Evolutionary conservation across 2,797 vertebrate species (phyloP).

Genomic region (Chiroxiphia lanceolata): DNA sequence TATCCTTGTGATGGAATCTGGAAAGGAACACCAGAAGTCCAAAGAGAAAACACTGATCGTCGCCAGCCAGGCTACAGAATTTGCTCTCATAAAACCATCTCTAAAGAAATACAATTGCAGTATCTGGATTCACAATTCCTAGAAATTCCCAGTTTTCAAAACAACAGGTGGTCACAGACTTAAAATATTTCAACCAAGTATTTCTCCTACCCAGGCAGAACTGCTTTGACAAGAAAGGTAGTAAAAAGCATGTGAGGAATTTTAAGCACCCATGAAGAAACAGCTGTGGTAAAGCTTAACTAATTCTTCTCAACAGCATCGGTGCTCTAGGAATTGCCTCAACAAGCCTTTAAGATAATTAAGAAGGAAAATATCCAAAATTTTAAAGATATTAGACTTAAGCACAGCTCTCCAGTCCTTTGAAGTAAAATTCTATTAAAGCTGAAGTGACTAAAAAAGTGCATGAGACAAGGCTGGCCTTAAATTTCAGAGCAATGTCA

Average conservation of each 20-base stretch:
- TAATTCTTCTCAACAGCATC: neutral
- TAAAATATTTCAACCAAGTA: neutral
- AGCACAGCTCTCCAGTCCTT: neutral
- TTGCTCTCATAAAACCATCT: neutral
- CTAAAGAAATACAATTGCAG: neutral
- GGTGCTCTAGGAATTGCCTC: neutral
- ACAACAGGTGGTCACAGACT: conserved; percentile 10
- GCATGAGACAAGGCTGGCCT: neutral
- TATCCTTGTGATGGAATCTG: neutral
- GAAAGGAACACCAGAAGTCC: neutral
- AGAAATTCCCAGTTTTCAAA: neutral
- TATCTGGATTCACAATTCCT: neutral
- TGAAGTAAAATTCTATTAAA: neutral
- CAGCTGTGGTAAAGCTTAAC: conserved; percentile 36
- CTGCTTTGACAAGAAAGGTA: neutral
- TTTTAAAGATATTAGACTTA: neutral
- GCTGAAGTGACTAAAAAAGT: neutral
- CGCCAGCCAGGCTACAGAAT: neutral
- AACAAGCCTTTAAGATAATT: neutral
- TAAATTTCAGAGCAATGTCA: neutral
- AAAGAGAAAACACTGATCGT: neutral
- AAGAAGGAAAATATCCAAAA: neutral
- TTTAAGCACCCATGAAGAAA: conserved; percentile 18
- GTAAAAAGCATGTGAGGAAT: conserved; percentile 6
- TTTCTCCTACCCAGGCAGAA: conserved; percentile 9